Evolutionary conservation across 2,113 vertebrate species (phyloP).

Genomic region (Castor canadensis): DNA sequence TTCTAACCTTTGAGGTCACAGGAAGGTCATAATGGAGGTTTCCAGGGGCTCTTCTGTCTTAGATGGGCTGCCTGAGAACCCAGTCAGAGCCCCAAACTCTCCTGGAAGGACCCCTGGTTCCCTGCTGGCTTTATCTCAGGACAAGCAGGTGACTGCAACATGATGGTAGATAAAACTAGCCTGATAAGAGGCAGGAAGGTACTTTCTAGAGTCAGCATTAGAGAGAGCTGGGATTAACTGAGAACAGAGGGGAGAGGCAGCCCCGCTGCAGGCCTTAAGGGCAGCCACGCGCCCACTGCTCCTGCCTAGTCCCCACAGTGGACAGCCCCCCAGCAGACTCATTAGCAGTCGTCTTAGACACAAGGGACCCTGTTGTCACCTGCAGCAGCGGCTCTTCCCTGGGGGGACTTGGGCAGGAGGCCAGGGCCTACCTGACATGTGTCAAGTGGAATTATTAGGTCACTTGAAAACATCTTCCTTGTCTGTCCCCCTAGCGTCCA

Average conservation of each 20-base stretch:
- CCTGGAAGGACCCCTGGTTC: background rate
- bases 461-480: background rate
- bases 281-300: constrained; percentile 10
- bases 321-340: constrained; percentile 61
- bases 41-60: too few relatives aligned
- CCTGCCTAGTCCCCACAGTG: background rate
- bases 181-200: background rate
- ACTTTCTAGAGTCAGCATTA: background rate
- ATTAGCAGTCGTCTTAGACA: constrained; percentile 49
- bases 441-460: background rate
- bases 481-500: background rate
- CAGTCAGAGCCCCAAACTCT: fast-evolving
- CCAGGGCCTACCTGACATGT: background rate
- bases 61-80: background rate
- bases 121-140: background rate
- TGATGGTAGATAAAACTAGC: background rate
- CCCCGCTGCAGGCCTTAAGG: too few relatives aligned
- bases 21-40: too few relatives aligned
- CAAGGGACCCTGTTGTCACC: background rate
- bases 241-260: fast-evolving
- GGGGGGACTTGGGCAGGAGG: background rate
- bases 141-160: background rate
- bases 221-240: fast-evolving
- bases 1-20: too few relatives aligned
- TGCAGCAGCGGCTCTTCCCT: background rate